Conservation (phyloP, 2,888 invertebrate species). For the Apoda limacodes region DNA sequence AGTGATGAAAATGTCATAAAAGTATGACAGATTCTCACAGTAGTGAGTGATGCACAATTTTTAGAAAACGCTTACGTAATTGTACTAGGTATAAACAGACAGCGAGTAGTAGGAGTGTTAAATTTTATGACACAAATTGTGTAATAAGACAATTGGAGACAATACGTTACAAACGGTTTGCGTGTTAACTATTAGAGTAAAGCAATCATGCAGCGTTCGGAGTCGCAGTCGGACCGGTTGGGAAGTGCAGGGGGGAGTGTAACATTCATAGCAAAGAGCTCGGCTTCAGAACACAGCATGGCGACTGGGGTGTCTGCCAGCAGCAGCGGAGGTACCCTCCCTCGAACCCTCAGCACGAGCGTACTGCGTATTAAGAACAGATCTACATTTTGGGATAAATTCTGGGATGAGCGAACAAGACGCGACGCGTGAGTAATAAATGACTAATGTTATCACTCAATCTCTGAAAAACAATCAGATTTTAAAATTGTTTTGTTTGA, state of each 20-base stretch:
- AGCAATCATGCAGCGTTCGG: constrained; percentile 65
- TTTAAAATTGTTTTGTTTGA: no score
- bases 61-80: no score
- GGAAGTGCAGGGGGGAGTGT: constrained; percentile 39
- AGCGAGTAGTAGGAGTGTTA: no score
- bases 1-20: no score
- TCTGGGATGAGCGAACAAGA: constrained; percentile 77
- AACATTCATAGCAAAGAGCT: constrained; percentile 55
- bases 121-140: no score
- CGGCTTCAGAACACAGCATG: constrained; percentile 63
- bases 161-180: no score
- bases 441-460: no score
- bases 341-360: constrained; percentile 82
- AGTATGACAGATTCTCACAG: no score
- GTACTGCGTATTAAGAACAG: constrained; percentile 82
- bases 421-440: constrained; percentile 77
- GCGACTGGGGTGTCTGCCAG: constrained; percentile 60
- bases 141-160: no score
- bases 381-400: constrained; percentile 88
- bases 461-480: no score
- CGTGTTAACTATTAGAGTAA: no score
- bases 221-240: constrained; percentile 69
- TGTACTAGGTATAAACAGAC: neutral
- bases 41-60: no score
- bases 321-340: constrained; percentile 66